These are phyloP conservation scores for Protosalanx chinensis DNA, from an alignment of 2,797 vertebrate genomes.

Conservation along the genomic window DNA sequence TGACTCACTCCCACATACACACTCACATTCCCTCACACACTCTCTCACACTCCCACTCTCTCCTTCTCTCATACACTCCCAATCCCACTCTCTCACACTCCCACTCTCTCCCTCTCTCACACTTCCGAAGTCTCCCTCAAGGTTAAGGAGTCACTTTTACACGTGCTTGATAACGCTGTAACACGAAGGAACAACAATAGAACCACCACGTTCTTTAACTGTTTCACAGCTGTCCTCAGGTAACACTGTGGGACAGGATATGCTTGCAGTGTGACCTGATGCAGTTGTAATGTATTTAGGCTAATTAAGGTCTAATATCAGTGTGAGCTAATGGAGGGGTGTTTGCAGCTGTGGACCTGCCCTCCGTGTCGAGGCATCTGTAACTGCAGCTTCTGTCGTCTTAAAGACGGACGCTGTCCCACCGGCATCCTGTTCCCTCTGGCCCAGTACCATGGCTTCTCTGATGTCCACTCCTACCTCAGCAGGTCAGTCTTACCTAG, in stretches of 20 bases:
- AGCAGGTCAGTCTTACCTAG: constrained; percentile 25
- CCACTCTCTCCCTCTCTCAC: not conserved
- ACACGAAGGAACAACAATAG: not conserved
- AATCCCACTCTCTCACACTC: not conserved
- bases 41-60: not conserved
- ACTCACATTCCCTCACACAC: not conserved
- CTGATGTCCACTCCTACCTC: constrained; percentile 75
- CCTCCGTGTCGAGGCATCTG: constrained; percentile 77
- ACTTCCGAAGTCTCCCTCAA: not conserved
- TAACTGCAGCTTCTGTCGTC: constrained; percentile 79
- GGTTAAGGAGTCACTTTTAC: not conserved
- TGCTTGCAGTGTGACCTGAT: not conserved
- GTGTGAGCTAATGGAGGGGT: not conserved
- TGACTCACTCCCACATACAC: not conserved
- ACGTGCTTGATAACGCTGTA: not conserved
- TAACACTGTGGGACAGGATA: not conserved
- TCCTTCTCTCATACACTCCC: not conserved
- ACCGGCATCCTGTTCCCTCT: constrained; percentile 76
- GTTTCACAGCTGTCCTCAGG: not conserved
- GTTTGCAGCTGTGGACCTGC: constrained; percentile 69
- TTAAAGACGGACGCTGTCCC: constrained; percentile 72
- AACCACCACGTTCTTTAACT: not conserved
- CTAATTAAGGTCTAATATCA: not conserved
- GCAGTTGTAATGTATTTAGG: not conserved
- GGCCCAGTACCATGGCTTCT: constrained; percentile 75